Conservation (phyloP, 2,888 invertebrate species). For the Standfussiana lucernea region DNA sequence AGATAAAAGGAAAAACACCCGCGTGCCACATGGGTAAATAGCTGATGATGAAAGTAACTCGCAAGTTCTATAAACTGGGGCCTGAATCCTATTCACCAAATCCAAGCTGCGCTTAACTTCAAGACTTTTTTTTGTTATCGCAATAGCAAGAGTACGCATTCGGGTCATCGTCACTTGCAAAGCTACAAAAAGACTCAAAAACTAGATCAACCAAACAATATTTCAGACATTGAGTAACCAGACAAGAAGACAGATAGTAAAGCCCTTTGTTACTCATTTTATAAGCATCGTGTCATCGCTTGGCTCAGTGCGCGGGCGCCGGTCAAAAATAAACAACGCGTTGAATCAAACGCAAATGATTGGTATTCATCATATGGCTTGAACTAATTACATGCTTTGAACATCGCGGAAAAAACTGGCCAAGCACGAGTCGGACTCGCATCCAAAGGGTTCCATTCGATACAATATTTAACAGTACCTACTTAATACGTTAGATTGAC, state of each 20-base stretch:
- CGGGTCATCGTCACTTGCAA: constrained; percentile 5
- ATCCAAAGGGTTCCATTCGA: background rate
- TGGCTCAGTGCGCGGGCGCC: constrained; percentile 48
- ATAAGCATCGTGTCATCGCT: constrained; percentile 52
- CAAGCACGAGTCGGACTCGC: background rate
- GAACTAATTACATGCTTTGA: constrained; percentile 49
- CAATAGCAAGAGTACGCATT: background rate
- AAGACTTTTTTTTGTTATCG: background rate
- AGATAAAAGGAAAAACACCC: background rate
- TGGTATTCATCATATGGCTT: constrained; percentile 57
- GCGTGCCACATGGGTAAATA: background rate
- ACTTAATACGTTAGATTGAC: background rate
- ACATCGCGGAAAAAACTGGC: constrained; percentile 13
- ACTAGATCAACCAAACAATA: constrained; percentile 21
- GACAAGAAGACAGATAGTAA: constrained; percentile 27
- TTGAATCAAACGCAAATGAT: constrained; percentile 53
- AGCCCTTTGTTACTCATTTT: constrained; percentile 48
- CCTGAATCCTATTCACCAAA: background rate
- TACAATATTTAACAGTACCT: background rate
- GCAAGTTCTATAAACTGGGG: background rate
- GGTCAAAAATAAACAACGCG: constrained; percentile 54
- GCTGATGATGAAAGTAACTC: background rate
- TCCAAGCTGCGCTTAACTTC: too few species aligned
- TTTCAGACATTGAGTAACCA: constrained; percentile 20
- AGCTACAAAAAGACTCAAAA: constrained; percentile 3